Evolutionary conservation across 2,113 vertebrate species (phyloP).

Genomic region (Puffinus mauretanicus): DNA sequence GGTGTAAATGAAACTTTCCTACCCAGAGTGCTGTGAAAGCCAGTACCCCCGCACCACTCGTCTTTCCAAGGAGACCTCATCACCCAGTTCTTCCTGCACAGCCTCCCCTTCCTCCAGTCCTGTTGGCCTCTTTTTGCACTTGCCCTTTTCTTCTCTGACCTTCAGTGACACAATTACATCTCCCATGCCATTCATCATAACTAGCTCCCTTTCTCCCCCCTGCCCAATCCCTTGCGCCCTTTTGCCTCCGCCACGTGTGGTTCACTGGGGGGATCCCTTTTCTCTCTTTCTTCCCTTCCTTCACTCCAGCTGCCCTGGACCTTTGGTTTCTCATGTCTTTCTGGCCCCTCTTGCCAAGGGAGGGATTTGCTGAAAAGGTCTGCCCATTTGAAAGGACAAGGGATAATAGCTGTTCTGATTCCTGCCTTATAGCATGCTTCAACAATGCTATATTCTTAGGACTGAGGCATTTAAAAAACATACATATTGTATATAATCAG

Average conservation of each 20-base stretch:
- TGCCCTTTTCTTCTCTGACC: not conserved
- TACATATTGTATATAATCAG: not conserved
- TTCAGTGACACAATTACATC: not conserved
- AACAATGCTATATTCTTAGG: not conserved
- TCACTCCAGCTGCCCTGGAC: not conserved
- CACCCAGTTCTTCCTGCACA: accelerated
- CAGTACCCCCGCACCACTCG: accelerated
- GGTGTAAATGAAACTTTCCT: not conserved
- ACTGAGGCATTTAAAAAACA: not conserved
- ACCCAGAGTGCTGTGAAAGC: not conserved
- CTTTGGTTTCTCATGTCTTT: not conserved
- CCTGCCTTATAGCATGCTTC: not conserved
- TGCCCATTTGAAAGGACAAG: not conserved
- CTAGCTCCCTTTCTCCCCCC: not conserved
- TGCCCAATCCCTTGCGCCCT: not conserved
- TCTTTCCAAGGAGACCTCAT: not conserved
- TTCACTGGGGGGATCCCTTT: not conserved
- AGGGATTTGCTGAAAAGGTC: not conserved
- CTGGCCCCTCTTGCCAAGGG: not conserved
- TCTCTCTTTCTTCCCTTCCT: not conserved
- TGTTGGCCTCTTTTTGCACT: not conserved
- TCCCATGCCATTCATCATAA: not conserved
- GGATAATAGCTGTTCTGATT: not conserved
- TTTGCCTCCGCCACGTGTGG: not conserved
- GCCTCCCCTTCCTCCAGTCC: not conserved